phyloP scores from a whole-genome alignment of 1,140 invertebrate genomes.

The Drosophila guanche region DNA sequence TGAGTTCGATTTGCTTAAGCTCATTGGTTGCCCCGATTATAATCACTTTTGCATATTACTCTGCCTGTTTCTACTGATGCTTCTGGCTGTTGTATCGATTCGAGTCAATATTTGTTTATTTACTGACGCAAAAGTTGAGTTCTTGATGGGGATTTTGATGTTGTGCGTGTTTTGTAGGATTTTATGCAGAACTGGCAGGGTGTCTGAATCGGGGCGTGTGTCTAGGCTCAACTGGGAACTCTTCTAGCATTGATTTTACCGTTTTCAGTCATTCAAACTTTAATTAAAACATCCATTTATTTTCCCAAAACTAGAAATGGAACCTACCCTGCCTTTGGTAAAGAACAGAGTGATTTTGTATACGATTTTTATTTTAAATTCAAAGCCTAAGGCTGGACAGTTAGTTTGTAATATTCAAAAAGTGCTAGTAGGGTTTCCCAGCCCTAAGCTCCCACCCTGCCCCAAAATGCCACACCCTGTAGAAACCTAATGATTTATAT shows the following conservation, averaged over 20 bases:
- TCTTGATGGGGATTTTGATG: slow-evolving; percentile 56
- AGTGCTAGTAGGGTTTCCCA: too few relatives aligned
- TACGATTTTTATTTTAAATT: too few relatives aligned
- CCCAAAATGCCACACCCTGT: slow-evolving; percentile 50
- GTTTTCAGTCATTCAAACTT: too few relatives aligned
- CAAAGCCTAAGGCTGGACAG: too few relatives aligned
- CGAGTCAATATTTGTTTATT: slow-evolving; percentile 78
- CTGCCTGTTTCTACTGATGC: slow-evolving; percentile 33
- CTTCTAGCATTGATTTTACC: background rate
- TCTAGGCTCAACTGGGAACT: background rate
- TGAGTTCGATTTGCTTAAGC: slow-evolving; percentile 28
- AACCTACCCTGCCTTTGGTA: too few relatives aligned
- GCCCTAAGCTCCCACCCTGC: background rate
- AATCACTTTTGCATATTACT: slow-evolving; percentile 51
- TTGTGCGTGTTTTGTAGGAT: slow-evolving; percentile 42
- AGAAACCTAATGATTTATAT: slow-evolving; percentile 66
- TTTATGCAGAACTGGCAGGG: slow-evolving; percentile 38
- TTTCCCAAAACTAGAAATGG: too few relatives aligned
- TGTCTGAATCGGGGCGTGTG: background rate
- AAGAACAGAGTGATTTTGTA: too few relatives aligned
- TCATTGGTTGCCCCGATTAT: slow-evolving; percentile 32
- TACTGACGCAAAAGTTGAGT: slow-evolving; percentile 65
- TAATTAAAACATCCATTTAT: too few relatives aligned
- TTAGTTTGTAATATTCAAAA: too few relatives aligned
- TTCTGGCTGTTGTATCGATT: slow-evolving; percentile 65